Evolutionary conservation across 2,888 invertebrate species (phyloP), one percentile per base, ranked within the genome.

Genomic region (Clostera curtula): DNA sequence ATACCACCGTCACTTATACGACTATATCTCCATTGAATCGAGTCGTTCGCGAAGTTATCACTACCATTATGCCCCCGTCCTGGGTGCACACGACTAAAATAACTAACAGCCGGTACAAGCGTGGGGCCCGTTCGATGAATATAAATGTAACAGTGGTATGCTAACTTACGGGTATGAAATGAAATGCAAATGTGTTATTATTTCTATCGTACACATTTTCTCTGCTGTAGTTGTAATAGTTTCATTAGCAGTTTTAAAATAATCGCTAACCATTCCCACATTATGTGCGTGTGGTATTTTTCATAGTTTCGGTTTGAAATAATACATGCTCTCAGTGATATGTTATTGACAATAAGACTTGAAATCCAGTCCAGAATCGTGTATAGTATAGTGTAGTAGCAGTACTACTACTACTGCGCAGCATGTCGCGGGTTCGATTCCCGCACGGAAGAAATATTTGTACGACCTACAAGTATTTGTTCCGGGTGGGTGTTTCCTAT

Each of bases 21-120:
- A 49, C 50, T 56, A 56, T 49, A 53, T 51, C 42, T 34, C 51
- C 47, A 57, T 57, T 61, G 58, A 54, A 42, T 48, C 28, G 40
- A 37, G 44, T 32, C 39, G 40, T 40, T 41, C 34, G 46, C 33
- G 33, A 47, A 54, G 44, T 56, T 59, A 58, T 59, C 46, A 58
- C 56, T 51, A 56, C 54, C 56, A 53, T 52, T 40, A 39, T 49
- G 56, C 49, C 50, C 35, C 34, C 41, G 27, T 31, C 30, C 32
- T 26, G 35, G 39, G 32, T 29, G 41, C 25, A 50, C 42, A 49
- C 47, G 49, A 55, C 38, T 39, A 34, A 46, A 52, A 56, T 59
- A 58, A 53, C 40, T 51, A 55, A 55, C 45, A 43, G 42, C 36
- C 22, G 12, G 27, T 32, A 34, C 27, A 34, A 29, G 18, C 33